Base-by-base conservation (phyloP, 2,888 invertebrate species). In the Drosophila multiciliata region DNA sequence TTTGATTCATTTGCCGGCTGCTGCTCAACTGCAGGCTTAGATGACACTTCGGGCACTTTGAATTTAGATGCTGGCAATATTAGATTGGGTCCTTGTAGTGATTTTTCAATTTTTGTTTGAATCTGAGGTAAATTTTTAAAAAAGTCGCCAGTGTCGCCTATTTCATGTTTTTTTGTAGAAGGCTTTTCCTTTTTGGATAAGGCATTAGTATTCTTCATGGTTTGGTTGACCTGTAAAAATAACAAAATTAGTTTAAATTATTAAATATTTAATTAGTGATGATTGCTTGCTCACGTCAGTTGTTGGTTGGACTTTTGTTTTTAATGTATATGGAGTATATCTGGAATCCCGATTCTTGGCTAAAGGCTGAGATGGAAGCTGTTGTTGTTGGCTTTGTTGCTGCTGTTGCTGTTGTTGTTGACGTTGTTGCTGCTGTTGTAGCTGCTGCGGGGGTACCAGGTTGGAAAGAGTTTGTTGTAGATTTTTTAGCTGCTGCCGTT, bases 91-190 rank as follows among this genome's bases (percentile, higher is more conserved):
- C 12, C 29, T 6, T 49, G 23, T 1, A 45, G 4, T 1, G 12
- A 23, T n/a, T 6, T 29, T 0, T 23, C 42, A 1, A 26, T n/a
- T 0, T n/a, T 11, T 23, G 12, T 15, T 3, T 54, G 20, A 8
- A 65, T 12, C 9, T 29, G 42, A 0, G 66, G 42, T 12, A 73
- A 52, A 4, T 59, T 55, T 0, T 52, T 45, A 6, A 73, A 73
- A 20, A 73, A 66, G 7, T 45, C 50, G 0, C 38, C 17, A 1
- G 58, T 60, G 12, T 60, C 73, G 5, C 15, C 12, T 12, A 54
- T 49, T 1, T 64, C 36, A n/a, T 54, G 58, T 1, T 53, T 12
- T 9, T 11, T 9, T 49, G 17, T 1, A 17, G 49, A 0, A n/a
- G 29, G 5, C 17, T 17, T 29, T 29, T 29, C 15, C 17, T 49